Evolutionary conservation across 2,113 vertebrate species (phyloP), one percentile per base, ranked within the genome.

Genomic region (Cochlearius cochlearius): DNA sequence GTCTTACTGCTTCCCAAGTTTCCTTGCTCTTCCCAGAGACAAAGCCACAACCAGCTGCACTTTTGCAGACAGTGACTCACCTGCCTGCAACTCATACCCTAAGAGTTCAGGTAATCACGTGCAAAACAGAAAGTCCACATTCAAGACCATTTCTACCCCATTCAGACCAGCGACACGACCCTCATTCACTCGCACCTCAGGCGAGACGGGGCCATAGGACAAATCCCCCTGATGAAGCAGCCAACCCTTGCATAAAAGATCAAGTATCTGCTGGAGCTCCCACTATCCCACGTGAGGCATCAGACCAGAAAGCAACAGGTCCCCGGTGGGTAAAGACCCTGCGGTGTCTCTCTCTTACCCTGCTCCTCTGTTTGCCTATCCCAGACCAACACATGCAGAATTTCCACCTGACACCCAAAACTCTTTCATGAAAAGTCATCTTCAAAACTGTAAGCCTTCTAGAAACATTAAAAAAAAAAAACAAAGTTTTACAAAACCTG

Each of bases 181-280:
- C 7, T 43, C 50, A 15, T 13, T 30, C 36, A 19, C 18, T 55
- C 50, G 13, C 67, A 74, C 12, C 20, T 75, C 74, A 41, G 29
- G 45, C 22, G 18, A 66, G n/a, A 39, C 0, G 0, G 5, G 15
- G 45, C 11, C 6, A 59, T 5, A 16, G 17, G 36, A 63, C 5
- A 68, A 60, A 79, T 15, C 1, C 10, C 32, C 16, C 43, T 27
- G 23, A 49, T 4, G 26, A 72, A 79, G 52, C 49, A 68, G 39
- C 7, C 74, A 39, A 32, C 4, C 36, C 21, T 53, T 9, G 6
- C 25, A 45, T 9, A 39, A 73, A 80, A 80, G 29, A 30, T 11
- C 34, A 59, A 41, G 25, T 12, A 43, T 17, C 53, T 83, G 27
- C 23, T 39, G 41, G 18, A 92, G 26, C 39, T 86, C n/a, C 55